phyloP scores from a whole-genome alignment of 1,140 invertebrate genomes.

The Conus betulinus region DNA sequence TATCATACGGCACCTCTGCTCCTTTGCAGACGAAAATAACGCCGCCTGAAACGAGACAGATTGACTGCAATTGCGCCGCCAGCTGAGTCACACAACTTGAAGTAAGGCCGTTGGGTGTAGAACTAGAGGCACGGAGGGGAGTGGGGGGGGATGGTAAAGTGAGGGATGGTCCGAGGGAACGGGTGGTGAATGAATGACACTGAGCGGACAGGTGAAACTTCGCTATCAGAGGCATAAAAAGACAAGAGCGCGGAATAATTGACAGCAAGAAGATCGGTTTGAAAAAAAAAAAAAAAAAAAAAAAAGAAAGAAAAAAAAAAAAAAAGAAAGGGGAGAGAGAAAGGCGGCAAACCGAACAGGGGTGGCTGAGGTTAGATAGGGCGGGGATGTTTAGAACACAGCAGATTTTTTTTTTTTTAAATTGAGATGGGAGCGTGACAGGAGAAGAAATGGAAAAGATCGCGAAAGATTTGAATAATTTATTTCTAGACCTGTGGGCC shows the following conservation, averaged over 20 bases:
- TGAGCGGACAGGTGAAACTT: not conserved
- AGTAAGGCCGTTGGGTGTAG: not conserved
- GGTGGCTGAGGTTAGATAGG: no score
- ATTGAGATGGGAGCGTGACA: no score
- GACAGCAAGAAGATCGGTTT: not conserved
- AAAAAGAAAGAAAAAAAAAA: no score
- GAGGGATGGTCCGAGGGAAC: not conserved
- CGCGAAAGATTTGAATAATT: no score
- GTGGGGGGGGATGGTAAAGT: not conserved
- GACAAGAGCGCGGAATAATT: not conserved
- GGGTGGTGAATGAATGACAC: not conserved
- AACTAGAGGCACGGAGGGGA: not conserved
- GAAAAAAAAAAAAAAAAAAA: no score
- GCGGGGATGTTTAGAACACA: no score
- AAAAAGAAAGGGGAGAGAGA: not conserved
- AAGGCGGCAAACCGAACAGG: no score
- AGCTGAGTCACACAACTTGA: not conserved
- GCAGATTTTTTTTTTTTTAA: no score
- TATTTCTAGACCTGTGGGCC: no score
- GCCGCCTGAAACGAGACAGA: not conserved
- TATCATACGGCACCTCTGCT: slow-evolving; percentile 3
- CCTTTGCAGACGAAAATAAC: not conserved
- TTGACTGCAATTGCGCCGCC: not conserved
- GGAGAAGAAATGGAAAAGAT: no score
- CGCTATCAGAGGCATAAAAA: not conserved